phyloP scores from a whole-genome alignment of 2,797 vertebrate genomes.

The Pseudomugil tenellus region DNA sequence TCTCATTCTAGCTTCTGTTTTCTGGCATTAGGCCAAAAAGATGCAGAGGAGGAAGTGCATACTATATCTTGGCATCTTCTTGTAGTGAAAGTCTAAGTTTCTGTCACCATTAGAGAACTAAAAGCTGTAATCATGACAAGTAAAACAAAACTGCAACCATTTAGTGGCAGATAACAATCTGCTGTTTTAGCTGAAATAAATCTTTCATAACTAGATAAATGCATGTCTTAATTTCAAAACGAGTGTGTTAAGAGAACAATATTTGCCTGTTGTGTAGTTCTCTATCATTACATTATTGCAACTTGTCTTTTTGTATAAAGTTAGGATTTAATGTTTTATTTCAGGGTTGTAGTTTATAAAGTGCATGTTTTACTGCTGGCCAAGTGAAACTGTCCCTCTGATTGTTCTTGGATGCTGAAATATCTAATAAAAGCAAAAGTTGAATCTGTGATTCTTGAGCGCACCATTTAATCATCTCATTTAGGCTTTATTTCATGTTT shows the following conservation, averaged over 20 bases:
- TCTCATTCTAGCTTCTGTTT: not conserved
- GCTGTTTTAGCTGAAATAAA: slow-evolving; percentile 4
- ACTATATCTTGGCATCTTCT: not conserved
- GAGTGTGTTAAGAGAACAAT: slow-evolving; percentile 3
- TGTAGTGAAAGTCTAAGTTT: not conserved
- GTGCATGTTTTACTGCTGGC: slow-evolving; percentile 21
- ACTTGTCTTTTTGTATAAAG: slow-evolving; percentile 17
- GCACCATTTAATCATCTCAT: slow-evolving; percentile 31
- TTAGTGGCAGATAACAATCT: not conserved
- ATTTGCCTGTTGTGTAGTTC: slow-evolving; percentile 5
- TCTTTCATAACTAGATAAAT: not conserved
- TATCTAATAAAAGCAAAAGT: slow-evolving; percentile 38
- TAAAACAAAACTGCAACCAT: slow-evolving; percentile 12
- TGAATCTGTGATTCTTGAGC: slow-evolving; percentile 35
- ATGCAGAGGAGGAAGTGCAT: not conserved
- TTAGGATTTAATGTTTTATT: slow-evolving; percentile 22
- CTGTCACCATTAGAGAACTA: not conserved
- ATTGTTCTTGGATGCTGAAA: slow-evolving; percentile 5
- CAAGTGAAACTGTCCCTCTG: slow-evolving; percentile 56
- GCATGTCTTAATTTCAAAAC: slow-evolving; percentile 8
- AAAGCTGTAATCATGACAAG: not conserved
- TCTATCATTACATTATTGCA: slow-evolving; percentile 2
- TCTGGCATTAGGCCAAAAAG: slow-evolving; percentile 4
- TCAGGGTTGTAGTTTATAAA: not conserved
- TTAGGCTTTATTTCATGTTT: slow-evolving; percentile 12